Evolutionary conservation across 2,888 invertebrate genomes (phyloP).

Genomic region (Heliconius aoede): DNA sequence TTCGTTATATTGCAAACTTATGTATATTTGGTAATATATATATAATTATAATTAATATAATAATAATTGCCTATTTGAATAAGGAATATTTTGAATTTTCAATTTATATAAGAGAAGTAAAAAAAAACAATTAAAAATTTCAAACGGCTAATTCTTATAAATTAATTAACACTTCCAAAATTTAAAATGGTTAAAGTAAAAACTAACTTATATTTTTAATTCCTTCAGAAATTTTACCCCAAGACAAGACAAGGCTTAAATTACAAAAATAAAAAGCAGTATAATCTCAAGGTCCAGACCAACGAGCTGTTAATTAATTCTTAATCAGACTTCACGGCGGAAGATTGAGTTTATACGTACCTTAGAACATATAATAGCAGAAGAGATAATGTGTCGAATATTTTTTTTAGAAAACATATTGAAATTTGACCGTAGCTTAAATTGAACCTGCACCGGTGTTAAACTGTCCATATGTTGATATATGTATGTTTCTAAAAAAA

Average conservation of each 20-base stretch:
- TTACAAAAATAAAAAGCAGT: conserved; percentile 33
- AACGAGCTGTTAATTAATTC: conserved; percentile 40
- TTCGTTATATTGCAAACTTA: too few relatives aligned
- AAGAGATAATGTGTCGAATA: not conserved
- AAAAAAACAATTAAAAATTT: not conserved
- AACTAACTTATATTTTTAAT: conserved; percentile 14
- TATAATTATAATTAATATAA: too few relatives aligned
- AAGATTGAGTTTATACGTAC: conserved; percentile 26
- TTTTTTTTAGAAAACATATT: not conserved
- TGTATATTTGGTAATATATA: too few relatives aligned
- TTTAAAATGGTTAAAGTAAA: not conserved
- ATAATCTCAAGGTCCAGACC: conserved; percentile 31
- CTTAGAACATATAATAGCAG: conserved; percentile 3
- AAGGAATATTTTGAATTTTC: too few relatives aligned
- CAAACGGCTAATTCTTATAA: not conserved
- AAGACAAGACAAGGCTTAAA: conserved; percentile 19
- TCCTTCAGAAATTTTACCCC: conserved; percentile 3
- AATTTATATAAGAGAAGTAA: too few relatives aligned
- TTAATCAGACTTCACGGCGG: conserved; percentile 38
- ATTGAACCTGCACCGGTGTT: too few relatives aligned
- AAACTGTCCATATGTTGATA: too few relatives aligned
- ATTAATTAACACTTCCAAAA: conserved; percentile 5
- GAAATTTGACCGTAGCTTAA: too few relatives aligned
- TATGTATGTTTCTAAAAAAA: too few relatives aligned
- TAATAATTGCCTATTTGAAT: too few relatives aligned